These are phyloP conservation scores for Leptocoma aspasia DNA, from an alignment of 2,113 vertebrate genomes.

Conservation along the genomic window DNA sequence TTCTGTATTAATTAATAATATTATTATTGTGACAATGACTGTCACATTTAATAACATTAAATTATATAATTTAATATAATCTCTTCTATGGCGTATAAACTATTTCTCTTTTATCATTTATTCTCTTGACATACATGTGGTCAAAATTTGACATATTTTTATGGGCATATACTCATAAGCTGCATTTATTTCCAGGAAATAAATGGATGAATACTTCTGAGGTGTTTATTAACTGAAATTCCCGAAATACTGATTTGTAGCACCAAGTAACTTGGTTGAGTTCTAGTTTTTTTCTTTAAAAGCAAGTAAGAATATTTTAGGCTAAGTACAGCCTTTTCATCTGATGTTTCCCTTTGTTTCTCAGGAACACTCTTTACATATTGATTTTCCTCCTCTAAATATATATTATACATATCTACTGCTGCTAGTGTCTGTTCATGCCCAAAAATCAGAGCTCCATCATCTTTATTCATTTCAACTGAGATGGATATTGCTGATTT, in stretches of 20 bases:
- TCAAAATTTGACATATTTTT: not conserved
- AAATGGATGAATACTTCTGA: not conserved
- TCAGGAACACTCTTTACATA: not conserved
- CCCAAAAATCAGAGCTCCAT: not conserved
- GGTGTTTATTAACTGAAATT: not conserved
- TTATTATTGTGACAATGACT: no score
- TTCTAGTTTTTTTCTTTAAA: not conserved
- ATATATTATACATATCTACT: not conserved
- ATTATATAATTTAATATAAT: not conserved
- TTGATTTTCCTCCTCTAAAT: not conserved
- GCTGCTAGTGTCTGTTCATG: not conserved
- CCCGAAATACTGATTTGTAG: not conserved
- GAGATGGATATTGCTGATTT: not conserved
- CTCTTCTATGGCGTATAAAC: not conserved
- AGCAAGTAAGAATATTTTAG: not conserved
- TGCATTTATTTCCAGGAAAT: not conserved
- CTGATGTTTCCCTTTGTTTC: not conserved
- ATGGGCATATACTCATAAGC: not conserved
- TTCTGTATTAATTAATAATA: not conserved
- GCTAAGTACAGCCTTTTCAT: not conserved
- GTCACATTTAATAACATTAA: no score
- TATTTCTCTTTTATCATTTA: not conserved
- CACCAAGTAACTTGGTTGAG: not conserved
- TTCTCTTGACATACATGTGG: not conserved
- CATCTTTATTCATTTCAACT: not conserved